phyloP scores from a whole-genome alignment of 2,113 vertebrate species.

The Epinephelus cyanopodus region DNA sequence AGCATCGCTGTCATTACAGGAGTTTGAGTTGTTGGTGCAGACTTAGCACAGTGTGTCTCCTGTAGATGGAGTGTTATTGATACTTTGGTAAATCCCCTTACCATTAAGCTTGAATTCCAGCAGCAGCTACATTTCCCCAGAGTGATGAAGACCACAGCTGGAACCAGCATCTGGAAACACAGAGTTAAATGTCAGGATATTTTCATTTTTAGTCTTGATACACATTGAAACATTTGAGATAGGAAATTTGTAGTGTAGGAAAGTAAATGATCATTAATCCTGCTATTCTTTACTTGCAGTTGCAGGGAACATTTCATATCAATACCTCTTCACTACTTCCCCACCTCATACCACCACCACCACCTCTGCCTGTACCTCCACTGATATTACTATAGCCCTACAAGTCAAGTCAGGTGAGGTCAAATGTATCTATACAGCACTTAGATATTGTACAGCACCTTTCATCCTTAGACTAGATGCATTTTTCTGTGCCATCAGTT shows the following conservation, averaged over 20 bases:
- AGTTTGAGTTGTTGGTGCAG: background rate
- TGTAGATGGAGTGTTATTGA: background rate
- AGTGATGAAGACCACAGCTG: slow-evolving; percentile 89
- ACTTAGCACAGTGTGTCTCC: background rate
- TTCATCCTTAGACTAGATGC: background rate
- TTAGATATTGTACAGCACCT: background rate
- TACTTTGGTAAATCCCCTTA: slow-evolving; percentile 75
- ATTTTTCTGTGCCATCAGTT: no score
- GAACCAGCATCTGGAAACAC: slow-evolving; percentile 90
- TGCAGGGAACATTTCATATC: background rate
- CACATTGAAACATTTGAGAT: background rate
- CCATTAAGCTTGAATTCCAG: slow-evolving; percentile 89
- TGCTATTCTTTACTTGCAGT: background rate
- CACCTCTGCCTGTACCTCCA: background rate
- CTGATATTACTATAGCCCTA: background rate
- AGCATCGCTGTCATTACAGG: background rate
- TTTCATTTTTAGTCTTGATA: background rate
- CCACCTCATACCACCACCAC: no score
- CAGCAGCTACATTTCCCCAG: slow-evolving; percentile 92
- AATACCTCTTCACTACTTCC: background rate
- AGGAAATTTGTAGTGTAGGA: background rate
- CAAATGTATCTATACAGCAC: background rate
- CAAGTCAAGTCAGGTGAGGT: background rate
- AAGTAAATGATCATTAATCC: background rate
- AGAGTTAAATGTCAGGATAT: background rate